Evolutionary conservation across 2,888 invertebrate species (phyloP).

Genomic region (Dermolepida albohirtum): DNA sequence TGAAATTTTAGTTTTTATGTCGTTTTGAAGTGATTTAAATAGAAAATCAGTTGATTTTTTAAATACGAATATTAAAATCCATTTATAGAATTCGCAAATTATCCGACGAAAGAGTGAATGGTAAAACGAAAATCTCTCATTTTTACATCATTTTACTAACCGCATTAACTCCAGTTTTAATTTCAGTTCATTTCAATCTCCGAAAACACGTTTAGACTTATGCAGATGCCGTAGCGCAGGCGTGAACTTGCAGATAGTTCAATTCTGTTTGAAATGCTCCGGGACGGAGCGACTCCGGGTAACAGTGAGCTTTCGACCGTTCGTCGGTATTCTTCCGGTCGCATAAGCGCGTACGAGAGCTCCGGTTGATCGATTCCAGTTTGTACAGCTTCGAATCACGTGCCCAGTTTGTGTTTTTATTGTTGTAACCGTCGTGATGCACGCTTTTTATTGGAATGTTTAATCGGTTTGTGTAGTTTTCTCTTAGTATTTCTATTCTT

Average conservation of each 20-base stretch:
- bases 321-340: constrained; percentile 46
- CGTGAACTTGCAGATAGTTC: constrained; percentile 42
- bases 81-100: no score
- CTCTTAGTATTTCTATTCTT: background rate
- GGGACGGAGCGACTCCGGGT: constrained; percentile 58
- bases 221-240: constrained; percentile 41
- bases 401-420: constrained; percentile 23
- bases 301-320: constrained; percentile 62
- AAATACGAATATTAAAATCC: no score
- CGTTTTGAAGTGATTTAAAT: no score
- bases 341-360: constrained; percentile 42
- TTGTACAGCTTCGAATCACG: constrained; percentile 27
- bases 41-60: no score
- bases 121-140: constrained; percentile 6
- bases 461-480: no score
- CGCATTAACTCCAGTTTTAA: constrained; percentile 10
- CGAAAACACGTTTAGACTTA: constrained; percentile 8
- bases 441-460: no score
- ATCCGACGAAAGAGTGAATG: background rate
- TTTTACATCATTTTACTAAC: background rate
- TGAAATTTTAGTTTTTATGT: no score
- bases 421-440: background rate
- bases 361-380: constrained; percentile 58
- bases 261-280: constrained; percentile 53
- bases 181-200: constrained; percentile 17